phyloP scores from a whole-genome alignment of 2,888 invertebrate genomes.

The Drosophila koepferae region DNA sequence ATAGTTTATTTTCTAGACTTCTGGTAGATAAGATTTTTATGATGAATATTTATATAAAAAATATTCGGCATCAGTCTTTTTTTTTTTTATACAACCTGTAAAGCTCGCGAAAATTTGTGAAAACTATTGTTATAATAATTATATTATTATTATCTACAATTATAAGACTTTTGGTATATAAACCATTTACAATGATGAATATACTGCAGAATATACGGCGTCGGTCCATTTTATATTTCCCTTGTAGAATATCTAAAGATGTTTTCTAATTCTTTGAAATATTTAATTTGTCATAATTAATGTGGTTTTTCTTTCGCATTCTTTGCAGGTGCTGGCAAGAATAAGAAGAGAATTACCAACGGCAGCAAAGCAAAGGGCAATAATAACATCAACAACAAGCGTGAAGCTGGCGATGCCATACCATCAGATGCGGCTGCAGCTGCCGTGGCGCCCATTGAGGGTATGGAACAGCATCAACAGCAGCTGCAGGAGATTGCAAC shows the following conservation, averaged over 20 bases:
- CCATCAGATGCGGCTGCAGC: conserved; percentile 26
- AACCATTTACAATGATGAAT: not conserved
- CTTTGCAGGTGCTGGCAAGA: conserved; percentile 56
- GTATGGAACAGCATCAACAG: conserved; percentile 20
- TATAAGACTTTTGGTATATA: not conserved
- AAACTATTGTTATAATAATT: not conserved
- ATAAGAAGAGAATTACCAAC: conserved; percentile 53
- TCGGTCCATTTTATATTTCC: not conserved
- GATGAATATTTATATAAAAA: too few relatives aligned
- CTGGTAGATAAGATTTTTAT: too few relatives aligned
- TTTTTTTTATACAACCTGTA: too few relatives aligned
- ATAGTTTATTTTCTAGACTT: too few relatives aligned
- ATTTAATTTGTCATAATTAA: not conserved
- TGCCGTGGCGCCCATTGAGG: conserved; percentile 16
- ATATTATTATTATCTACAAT: not conserved
- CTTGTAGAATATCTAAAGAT: not conserved
- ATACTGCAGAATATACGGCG: not conserved
- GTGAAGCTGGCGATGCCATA: conserved; percentile 51
- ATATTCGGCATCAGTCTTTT: too few relatives aligned
- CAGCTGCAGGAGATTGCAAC: not conserved
- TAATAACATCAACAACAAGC: conserved; percentile 49
- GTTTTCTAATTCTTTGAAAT: not conserved
- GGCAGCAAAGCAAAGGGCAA: conserved; percentile 63
- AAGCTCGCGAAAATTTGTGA: too few relatives aligned
- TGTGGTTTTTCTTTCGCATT: conserved; percentile 18